Percentiles rank a stretch among this genome's conserved stretches.
These are phyloP conservation scores for Panonychus citri DNA, from an alignment of 1,140 invertebrate species.

Conservation along the genomic window DNA sequence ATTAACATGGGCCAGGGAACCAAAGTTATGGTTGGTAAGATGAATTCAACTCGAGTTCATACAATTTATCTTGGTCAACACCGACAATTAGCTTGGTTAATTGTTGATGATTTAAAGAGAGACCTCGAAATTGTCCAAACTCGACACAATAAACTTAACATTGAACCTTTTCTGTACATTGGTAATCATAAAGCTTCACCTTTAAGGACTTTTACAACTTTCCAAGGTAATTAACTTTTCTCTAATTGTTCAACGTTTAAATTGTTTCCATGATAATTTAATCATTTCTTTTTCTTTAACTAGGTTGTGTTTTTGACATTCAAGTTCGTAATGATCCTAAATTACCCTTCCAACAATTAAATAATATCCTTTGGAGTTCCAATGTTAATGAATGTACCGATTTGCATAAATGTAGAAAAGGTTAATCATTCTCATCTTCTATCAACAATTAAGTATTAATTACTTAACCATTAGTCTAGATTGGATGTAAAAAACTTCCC, in stretches of 20 bases:
- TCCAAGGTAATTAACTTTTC: too few species aligned
- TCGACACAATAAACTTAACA: neutral
- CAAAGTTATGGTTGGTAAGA: too few species aligned
- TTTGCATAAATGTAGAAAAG: neutral
- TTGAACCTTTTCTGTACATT: constrained; percentile 5
- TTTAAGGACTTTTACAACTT: constrained; percentile 37
- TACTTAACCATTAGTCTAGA: too few species aligned
- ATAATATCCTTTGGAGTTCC: neutral
- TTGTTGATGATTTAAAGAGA: neutral
- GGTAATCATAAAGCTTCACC: constrained; percentile 1
- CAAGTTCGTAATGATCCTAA: constrained; percentile 51
- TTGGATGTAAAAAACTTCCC: too few species aligned
- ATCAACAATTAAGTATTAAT: too few species aligned
- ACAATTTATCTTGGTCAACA: too few species aligned
- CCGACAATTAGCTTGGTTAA: constrained; percentile 1
- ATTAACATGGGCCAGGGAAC: too few species aligned
- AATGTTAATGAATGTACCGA: neutral
- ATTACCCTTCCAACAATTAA: neutral
- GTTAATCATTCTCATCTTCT: too few species aligned
- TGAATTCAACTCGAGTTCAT: too few species aligned
- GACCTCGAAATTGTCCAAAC: neutral
- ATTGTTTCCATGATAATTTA: too few species aligned
- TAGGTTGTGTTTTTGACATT: constrained; percentile 20
- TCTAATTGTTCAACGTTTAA: too few species aligned
- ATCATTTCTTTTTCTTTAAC: too few species aligned